Evolutionary conservation across 2,888 invertebrate species (phyloP), one percentile per base, ranked within the genome.

Genomic region (Flabesymbios commensalis): DNA sequence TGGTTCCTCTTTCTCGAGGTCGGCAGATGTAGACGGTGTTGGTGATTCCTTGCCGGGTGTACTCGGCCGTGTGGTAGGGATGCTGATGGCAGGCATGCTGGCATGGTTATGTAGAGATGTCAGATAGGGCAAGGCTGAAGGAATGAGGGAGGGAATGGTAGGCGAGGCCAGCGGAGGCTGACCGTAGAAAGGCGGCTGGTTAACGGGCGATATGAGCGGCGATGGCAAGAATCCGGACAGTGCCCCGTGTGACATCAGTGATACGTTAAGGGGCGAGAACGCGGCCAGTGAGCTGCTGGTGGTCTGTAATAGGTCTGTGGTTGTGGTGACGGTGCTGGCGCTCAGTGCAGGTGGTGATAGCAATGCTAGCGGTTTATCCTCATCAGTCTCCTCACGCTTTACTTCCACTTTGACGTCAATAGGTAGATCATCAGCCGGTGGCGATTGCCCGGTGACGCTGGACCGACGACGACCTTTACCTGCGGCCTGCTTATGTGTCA

Each of bases 171-270:
- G 33, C 5, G 47, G 47, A 5, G 24, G 52, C 47, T 57, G 57
- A 3, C 31, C 48, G n/a, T 48, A 48, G 48, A 57, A 48, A n/a
- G 48, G 32, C 14, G 55, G 42, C 7, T 57, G 57, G 54, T 47
- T 45, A 5, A 52, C 22, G 24, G 61, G 61, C n/a, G 61, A 61
- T 3, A 61, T 57, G n/a, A 61, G 49, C 31, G 61, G 51, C 5
- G 61, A 61, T 7, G 61, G 57, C 41, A 61, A 19, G 41, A 61
- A 49, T 29, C 61, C 55, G 39, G n/a, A 22, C n/a, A 58, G 36
- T 17, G 29, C 42, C 32, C 28, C 51, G 19, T 4, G 19, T 32
- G 48, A 10, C 7, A 28, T 31, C 14, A 51, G 48, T 14, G 57
- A 61, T 17, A 48, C 33, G 52, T 26, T 49, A 22, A 61, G 61